Percentiles rank a stretch among this genome's conserved stretches.
Conservation (phyloP, 2,888 invertebrate genomes). For the Chloromyia formosa region DNA sequence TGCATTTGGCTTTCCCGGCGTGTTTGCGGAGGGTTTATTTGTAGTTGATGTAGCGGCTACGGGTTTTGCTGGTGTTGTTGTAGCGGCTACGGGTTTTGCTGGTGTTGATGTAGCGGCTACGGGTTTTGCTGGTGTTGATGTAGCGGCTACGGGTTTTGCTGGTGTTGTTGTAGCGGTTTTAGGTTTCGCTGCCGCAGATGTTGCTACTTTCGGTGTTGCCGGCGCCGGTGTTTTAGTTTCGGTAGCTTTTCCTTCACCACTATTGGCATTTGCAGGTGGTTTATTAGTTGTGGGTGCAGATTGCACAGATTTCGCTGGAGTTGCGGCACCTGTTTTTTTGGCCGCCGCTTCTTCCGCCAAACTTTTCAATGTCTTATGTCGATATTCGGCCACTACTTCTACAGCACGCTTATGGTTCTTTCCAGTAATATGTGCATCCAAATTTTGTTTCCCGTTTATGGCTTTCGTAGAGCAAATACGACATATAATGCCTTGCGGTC, state of each 20-base stretch:
- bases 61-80: no score
- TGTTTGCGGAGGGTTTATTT: no score
- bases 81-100: no score
- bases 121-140: no score
- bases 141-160: no score
- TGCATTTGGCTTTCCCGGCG: no score
- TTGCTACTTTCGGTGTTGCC: background rate
- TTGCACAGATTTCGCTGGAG: background rate
- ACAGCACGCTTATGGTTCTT: slow-evolving; percentile 32
- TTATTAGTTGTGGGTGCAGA: background rate
- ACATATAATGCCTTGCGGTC: slow-evolving; percentile 1
- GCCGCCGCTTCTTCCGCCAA: background rate
- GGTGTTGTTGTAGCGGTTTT: background rate
- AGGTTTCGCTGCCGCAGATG: background rate
- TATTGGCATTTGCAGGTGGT: background rate
- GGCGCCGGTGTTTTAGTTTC: background rate
- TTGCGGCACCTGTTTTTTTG: background rate
- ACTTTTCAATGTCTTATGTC: slow-evolving; percentile 26
- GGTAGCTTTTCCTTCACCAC: background rate
- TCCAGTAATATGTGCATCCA: slow-evolving; percentile 31
- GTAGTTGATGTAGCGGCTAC: no score
- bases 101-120: no score
- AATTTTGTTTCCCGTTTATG: background rate
- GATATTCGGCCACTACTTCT: background rate
- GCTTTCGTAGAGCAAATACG: slow-evolving; percentile 20